Evolutionary conservation across 2,113 vertebrate genomes (phyloP), one percentile per base, ranked within the genome.

Genomic region (Thymallus thymallus): DNA sequence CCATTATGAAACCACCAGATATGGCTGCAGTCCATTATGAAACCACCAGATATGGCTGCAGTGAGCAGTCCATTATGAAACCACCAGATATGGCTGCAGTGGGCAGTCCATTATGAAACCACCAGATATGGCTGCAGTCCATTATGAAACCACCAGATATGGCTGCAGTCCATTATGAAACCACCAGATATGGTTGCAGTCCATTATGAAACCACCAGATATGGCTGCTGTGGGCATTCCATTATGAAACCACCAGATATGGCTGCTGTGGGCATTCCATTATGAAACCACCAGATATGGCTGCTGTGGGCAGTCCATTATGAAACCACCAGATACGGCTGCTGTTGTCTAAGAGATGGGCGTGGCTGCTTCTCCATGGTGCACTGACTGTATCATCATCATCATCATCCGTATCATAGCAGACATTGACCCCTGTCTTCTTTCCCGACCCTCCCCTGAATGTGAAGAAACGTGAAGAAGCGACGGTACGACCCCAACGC

Each of bases 401-500:
- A 46, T 63, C 30, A 18, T 79, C 3, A 46, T 63, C 30, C 4
- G 14, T 51, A 35, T 58, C 30, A 67, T 26, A 0, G 7, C 70
- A 58, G 7, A 74, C 29, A 20, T 86, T 91, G 69, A 91, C 82
- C 76, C 55, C 18, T 92, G 35, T 90, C 81, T 88, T 76, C 81
- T 89, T 91, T 89, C 91, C 88, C 81, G 80, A 84, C 83, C 80
- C 89, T 84, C 84, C 85, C 84, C 18, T 68, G 71, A 88, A 80
- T 68, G 75, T 76, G 83, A 97, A 99, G 97, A 96, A 98, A 97
- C 92, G 97, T 99, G 93, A 99, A 99, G 94, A 98, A 98, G 91
- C 91, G 96, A 88, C 94, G 96, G 76, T 98, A 97, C 6, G 96
- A 99, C 86, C 96, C 97, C 79, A 97, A 87, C 77, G 83, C 96